Conservation (phyloP, 2,888 invertebrate genomes). For the Drosophila basisetae region DNA sequence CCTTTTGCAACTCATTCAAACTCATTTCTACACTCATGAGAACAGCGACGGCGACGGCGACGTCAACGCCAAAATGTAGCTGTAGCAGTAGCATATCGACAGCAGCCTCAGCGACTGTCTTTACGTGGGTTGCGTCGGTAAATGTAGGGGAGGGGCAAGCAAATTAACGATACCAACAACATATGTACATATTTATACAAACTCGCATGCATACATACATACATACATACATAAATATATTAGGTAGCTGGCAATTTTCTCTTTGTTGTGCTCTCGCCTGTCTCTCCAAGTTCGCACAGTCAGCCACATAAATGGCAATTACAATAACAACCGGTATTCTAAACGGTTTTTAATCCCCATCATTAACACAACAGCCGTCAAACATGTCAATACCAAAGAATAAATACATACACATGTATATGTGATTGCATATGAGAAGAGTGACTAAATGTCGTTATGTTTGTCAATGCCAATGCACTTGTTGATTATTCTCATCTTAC, state of each 20-base stretch:
- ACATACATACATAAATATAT: constrained; percentile 8
- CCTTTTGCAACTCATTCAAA: constrained; percentile 67
- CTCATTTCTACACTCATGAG: constrained; percentile 70
- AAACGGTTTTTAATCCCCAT: constrained; percentile 59
- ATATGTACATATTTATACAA: constrained; percentile 15
- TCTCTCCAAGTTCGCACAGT: constrained; percentile 33
- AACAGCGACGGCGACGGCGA: constrained; percentile 29
- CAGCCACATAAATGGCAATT: constrained; percentile 60
- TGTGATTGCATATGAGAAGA: too few species aligned
- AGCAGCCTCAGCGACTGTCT: constrained; percentile 24
- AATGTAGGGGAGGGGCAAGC: background rate
- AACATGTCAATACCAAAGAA: constrained; percentile 20
- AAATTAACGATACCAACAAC: constrained; percentile 42
- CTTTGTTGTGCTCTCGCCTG: constrained; percentile 23
- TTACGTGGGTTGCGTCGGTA: constrained; percentile 20
- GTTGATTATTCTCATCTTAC: background rate
- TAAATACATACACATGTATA: background rate
- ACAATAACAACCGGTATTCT: constrained; percentile 73
- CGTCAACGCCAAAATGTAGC: constrained; percentile 26
- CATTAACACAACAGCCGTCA: constrained; percentile 53
- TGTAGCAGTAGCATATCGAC: constrained; percentile 57
- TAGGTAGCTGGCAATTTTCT: constrained; percentile 24
- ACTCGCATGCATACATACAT: background rate
- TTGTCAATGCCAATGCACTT: background rate
- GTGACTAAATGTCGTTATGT: background rate